Evolutionary conservation across 2,113 vertebrate genomes (phyloP), one percentile per base, ranked within the genome.

Genomic region (Oceanodroma tethys): DNA sequence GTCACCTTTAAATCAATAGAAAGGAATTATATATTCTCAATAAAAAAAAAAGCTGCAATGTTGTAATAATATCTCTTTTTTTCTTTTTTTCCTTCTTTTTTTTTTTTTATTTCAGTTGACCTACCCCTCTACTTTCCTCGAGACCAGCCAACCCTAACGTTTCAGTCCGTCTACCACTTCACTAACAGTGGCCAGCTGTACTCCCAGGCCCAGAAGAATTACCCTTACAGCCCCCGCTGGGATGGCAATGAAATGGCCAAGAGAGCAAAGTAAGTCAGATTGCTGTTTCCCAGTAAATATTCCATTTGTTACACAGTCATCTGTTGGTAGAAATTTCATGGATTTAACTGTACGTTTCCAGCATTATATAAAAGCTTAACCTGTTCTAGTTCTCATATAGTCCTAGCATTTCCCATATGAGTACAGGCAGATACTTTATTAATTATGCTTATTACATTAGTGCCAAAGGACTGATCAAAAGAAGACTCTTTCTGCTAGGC

Each of bases 171-270:
- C 92, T 99, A 99, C 97, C 99, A 99, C 98, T 99, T 99, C 96
- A 99, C 99, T 93, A 99, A 97, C 98, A 99, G 99, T 50, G 99
- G 99, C 50, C 99, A 99, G 96, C 98, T 99, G 53, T 99, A 99
- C 95, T 99, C 99, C 50, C 99, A 99, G 97, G 98, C 99, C 96
- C 99, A 99, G 97, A 99, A 99, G 98, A 99, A 99, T 27, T 99
- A 99, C 80, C 99, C 99, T 1, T 99, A 99, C 96, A 99, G 99
- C 97, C 99, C 99, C 7, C 99, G 99, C 95, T 99, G 99, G 99
- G 99, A 99, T 58, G 99, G 99, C 96, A 99, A 99, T 62, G 99
- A 99, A 97, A 99, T 99, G 99, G 99, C 99, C 94, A 99, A 99
- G 98, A 99, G 99, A 98, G 99, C 99, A 93, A 99, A 99, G 99